Conservation (phyloP, 2,888 invertebrate genomes). For the Polydrusus pterygomalis region DNA sequence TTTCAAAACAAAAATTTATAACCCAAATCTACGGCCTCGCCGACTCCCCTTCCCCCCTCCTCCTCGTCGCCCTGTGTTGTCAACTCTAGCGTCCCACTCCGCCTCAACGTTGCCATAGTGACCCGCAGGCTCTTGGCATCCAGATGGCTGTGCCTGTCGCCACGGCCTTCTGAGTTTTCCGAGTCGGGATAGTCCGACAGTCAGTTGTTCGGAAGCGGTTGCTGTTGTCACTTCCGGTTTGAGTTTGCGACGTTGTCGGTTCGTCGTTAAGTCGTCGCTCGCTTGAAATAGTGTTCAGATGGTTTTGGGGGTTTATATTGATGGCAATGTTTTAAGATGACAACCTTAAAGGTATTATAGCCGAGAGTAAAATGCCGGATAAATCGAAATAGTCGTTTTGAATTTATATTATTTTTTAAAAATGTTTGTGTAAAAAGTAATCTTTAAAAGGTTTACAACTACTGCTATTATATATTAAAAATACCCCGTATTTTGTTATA, state of each 20-base stretch:
- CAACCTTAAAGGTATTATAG: too few species aligned
- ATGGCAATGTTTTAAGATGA: too few species aligned
- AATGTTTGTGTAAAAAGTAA: too few species aligned
- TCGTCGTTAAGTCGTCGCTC: slow-evolving; percentile 3
- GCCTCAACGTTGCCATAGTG: slow-evolving; percentile 55
- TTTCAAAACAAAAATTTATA: slow-evolving; percentile 40
- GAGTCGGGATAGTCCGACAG: slow-evolving; percentile 51
- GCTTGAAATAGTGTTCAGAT: neutral
- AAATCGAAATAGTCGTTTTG: too few species aligned
- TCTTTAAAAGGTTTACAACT: too few species aligned
- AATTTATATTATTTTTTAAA: too few species aligned
- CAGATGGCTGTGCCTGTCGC: slow-evolving; percentile 55
- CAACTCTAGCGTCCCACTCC: slow-evolving; percentile 55
- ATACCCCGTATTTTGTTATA: too few species aligned
- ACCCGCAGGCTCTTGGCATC: slow-evolving; percentile 55
- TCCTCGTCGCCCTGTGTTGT: slow-evolving; percentile 40
- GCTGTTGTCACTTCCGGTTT: slow-evolving; percentile 47
- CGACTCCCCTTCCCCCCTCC: slow-evolving; percentile 7
- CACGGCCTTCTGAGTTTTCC: slow-evolving; percentile 43
- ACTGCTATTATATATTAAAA: too few species aligned
- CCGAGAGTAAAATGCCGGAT: too few species aligned
- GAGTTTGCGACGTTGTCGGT: neutral
- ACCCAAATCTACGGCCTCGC: slow-evolving; percentile 46
- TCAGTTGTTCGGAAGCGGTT: slow-evolving; percentile 51
- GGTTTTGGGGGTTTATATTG: neutral